Evolutionary conservation across 1,140 invertebrate species (phyloP).

Genomic region (Drosophila pallidifrons): DNA sequence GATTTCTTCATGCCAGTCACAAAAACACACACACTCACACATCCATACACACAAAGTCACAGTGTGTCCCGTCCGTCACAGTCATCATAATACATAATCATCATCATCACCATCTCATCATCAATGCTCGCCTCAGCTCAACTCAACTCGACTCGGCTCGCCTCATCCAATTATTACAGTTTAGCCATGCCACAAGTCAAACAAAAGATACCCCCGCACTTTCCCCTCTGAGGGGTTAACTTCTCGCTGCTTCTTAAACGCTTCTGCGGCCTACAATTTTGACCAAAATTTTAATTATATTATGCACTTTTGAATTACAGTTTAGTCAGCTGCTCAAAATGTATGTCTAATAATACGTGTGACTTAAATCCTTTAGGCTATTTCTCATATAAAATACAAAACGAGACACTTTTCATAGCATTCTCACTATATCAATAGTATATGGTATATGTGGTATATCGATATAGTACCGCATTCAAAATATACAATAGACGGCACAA

Average conservation of each 20-base stretch:
- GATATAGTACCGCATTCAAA: too few species aligned
- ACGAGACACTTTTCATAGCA: too few species aligned
- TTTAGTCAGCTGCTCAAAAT: conserved; percentile 1
- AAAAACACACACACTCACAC: background rate
- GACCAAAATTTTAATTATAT: conserved; percentile 24
- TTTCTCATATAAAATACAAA: too few species aligned
- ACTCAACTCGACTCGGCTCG: conserved; percentile 41
- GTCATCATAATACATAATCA: conserved; percentile 48
- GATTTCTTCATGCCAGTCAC: conserved; percentile 80
- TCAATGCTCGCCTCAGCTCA: conserved; percentile 21
- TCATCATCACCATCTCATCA: conserved; percentile 32
- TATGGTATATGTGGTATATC: too few species aligned
- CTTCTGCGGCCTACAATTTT: background rate
- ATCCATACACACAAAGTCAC: conserved; percentile 26
- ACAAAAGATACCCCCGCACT: conserved; percentile 57
- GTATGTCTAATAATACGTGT: too few species aligned
- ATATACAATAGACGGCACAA: too few species aligned
- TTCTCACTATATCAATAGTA: too few species aligned
- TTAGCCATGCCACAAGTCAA: conserved; percentile 78
- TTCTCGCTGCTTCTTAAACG: background rate
- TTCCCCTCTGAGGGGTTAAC: background rate
- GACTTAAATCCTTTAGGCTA: too few species aligned
- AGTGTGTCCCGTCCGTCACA: conserved; percentile 30
- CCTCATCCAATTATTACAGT: conserved; percentile 81
- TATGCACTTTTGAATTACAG: conserved; percentile 13